Conservation (phyloP, 2,113 vertebrate species). For the Miniopterus natalensis region DNA sequence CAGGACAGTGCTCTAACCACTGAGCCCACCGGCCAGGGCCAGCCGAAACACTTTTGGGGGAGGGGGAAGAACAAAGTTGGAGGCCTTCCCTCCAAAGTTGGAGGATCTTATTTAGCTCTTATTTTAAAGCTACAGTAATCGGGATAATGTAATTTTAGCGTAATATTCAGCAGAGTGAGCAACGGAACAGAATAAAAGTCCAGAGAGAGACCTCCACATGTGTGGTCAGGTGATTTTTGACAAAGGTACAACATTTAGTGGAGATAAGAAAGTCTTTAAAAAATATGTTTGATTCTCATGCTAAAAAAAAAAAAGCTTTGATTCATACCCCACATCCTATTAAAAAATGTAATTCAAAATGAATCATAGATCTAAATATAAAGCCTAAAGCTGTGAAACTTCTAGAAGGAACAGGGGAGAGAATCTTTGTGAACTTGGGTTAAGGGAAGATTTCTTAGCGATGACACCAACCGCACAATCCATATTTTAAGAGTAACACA, state of each 20-base stretch:
- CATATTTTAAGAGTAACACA: not conserved
- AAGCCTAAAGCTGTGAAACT: constrained; percentile 9
- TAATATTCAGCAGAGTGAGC: not conserved
- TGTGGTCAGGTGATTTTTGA: not conserved
- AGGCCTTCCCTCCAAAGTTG: not conserved
- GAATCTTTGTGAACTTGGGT: not conserved
- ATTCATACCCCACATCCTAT: not conserved
- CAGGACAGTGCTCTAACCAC: no score
- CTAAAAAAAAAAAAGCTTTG: not conserved
- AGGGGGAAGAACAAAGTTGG: not conserved
- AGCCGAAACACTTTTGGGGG: not conserved
- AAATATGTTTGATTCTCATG: not conserved
- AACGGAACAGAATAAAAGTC: not conserved
- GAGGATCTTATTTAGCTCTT: not conserved
- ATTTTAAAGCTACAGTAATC: not conserved
- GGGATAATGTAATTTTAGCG: not conserved
- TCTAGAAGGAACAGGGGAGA: not conserved
- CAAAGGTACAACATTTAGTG: not conserved
- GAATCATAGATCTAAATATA: constrained; percentile 28
- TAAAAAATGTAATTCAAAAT: constrained; percentile 14
- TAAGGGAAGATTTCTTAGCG: not conserved
- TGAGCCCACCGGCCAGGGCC: no score
- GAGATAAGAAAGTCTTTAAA: not conserved
- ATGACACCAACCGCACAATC: not conserved
- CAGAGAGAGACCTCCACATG: not conserved